Conservation (phyloP, 2,113 vertebrate species). For the Thomomys bottae region DNA sequence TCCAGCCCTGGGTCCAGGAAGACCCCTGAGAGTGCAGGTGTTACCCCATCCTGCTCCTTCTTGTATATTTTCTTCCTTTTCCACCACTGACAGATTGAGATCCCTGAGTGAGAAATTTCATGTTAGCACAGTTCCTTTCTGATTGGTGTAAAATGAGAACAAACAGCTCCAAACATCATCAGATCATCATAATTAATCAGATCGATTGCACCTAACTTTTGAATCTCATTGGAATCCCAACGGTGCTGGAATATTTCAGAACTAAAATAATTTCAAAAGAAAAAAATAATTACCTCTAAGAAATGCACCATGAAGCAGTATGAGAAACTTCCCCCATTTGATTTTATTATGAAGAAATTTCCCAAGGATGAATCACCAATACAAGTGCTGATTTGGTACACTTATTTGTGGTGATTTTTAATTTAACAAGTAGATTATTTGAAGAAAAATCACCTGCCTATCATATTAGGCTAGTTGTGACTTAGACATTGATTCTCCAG, state of each 20-base stretch:
- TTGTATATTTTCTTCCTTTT: neutral
- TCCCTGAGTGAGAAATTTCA: neutral
- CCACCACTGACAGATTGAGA: neutral
- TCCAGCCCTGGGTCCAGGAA: neutral
- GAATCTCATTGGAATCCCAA: neutral
- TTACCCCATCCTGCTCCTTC: neutral
- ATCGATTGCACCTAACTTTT: conserved; percentile 40
- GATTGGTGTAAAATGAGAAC: neutral
- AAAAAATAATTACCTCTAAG: neutral
- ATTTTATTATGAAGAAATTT: neutral
- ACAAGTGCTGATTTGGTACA: neutral
- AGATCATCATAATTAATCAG: neutral
- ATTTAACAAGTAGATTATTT: neutral
- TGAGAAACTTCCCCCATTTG: neutral
- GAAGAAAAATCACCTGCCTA: neutral
- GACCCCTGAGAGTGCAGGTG: neutral
- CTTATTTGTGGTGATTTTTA: neutral
- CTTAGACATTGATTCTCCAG: neutral
- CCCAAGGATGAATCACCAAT: neutral
- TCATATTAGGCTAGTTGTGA: neutral
- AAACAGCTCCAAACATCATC: neutral
- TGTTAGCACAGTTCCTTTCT: neutral
- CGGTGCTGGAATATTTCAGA: neutral
- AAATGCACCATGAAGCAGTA: neutral
- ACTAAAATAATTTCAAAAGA: conserved; percentile 18